Base-by-base conservation (phyloP, 2,113 vertebrate genomes). In the Peucedramus taeniatus region DNA sequence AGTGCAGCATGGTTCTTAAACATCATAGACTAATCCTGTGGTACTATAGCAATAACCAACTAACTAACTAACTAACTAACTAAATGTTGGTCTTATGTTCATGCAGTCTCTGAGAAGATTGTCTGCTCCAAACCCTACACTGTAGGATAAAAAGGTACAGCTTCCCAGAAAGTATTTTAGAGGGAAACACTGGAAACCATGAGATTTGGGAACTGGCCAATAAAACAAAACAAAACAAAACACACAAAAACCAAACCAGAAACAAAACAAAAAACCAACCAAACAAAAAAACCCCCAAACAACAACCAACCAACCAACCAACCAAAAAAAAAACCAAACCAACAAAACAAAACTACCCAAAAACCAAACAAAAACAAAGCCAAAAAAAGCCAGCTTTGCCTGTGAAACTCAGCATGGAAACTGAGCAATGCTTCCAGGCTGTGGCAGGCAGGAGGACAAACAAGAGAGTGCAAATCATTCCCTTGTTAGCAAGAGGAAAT, bases 401-500 rank as follows among this genome's bases (percentile, higher is more conserved):
- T 69, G 53, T 53, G 54, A 53, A 64, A 49, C 61, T 66, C 91
- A 27, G 39, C 28, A 11, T 7, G 15, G 57, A 28, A 91, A 87
- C 57, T 12, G 80, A 89, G 95, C 63, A 49, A 45, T 12, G 69
- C 40, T 96, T 56, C 64, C 87, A 84, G 89, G 51, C 79, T 49
- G 33, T 3, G 15, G 74, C 57, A 40, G 4, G 37, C 61, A 60
- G 69, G 60, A 95, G 87, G 78, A 91, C 91, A 84, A 96, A 95
- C 87, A 87, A 68, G 44, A 50, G 88, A 72, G 23, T 79, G 89
- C 87, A 89, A 94, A 94, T 91, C 77, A 82, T 40, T 78, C 74
- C 91, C 91, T 91, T 17, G 87, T 89, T 79, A 94, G 80, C 77
- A 75, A 27, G 5, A 37, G 91, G 87, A 95, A 95, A 95, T 95